Base-by-base conservation (phyloP, 2,797 vertebrate species). In the Sebastes oblongus region DNA sequence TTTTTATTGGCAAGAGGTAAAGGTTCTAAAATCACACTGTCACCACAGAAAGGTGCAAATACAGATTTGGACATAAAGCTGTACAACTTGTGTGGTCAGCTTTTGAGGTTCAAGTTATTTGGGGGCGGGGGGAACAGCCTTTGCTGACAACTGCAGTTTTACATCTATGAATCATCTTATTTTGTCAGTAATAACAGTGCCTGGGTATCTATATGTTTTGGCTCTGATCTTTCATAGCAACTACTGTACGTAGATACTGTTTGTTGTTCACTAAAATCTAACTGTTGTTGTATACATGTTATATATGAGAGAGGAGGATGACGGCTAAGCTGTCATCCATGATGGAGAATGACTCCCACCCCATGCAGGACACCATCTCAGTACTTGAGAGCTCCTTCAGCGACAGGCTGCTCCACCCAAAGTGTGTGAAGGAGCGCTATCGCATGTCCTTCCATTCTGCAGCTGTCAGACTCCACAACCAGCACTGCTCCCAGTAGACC, bases 391-490 rank as follows among this genome's bases (percentile, higher is more conserved):
- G 36, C 13, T 39, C 36, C 13, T 39, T 39, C 36, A 39, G 36
- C 5, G 36, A 39, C 36, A 6, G 36, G 36, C 36, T 39, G 13
- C 5, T 39, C 36, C 36, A 39, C 36, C 36, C 36, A 39, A 14
- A 39, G 36, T 39, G 36, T 39, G 36, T 14, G 36, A 39, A 39
- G 36, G 36, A 39, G 36, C 36, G 5, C 13, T 39, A 39, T 0
- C 1, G 36, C 13, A 39, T 0, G 36, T 39, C 36, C 36, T 39
- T 39, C 36, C 13, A 0, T 39, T 0, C 36, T 39, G 13, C 36
- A 39, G 36, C 36, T 14, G 36, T 39, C 36, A 39, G 36, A 39
- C 36, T 39, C 4, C 1, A 39, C 36, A 39, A 39, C 36, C 36
- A 39, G 36, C 36, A 39, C 1, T 39, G 0, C 1, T 39, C 36